Percentiles rank a stretch among this genome's conserved stretches.
Evolutionary conservation across 92 coral and sea anemone genomes (phyloP).

Genomic region (Palythoa grandiflora): DNA sequence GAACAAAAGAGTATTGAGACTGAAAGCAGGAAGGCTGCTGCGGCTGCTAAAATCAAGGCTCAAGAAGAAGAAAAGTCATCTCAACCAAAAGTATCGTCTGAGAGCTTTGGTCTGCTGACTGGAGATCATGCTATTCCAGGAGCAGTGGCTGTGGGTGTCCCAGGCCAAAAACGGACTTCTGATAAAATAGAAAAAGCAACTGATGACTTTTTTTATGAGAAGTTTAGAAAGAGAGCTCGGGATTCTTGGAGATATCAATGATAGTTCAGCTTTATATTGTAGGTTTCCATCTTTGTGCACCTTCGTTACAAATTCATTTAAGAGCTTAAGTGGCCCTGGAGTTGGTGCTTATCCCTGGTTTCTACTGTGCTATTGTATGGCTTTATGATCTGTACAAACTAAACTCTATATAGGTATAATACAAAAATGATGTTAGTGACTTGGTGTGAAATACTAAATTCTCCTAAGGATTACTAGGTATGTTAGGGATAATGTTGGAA

Average conservation of each 20-base stretch:
- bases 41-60: conserved; percentile 74
- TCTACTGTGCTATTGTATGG: too few species aligned
- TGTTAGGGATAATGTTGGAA: too few species aligned
- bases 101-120: conserved; percentile 58
- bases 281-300: too few species aligned
- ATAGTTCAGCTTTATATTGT: not conserved
- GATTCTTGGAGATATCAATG: conserved; percentile 99
- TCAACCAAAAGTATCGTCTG: conserved; percentile 85
- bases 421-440: too few species aligned
- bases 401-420: too few species aligned
- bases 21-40: conserved; percentile 88
- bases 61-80: conserved; percentile 72
- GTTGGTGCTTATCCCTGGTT: too few species aligned
- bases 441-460: too few species aligned
- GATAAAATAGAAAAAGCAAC: conserved; percentile 89
- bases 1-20: conserved; percentile 85
- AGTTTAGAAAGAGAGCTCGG: conserved; percentile 91
- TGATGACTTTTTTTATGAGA: conserved; percentile 97
- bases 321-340: too few species aligned
- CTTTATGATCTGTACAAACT: too few species aligned
- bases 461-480: too few species aligned
- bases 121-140: conserved; percentile 55
- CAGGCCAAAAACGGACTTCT: conserved; percentile 67
- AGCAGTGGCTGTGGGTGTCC: conserved; percentile 60
- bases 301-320: too few species aligned